Percentiles rank a stretch among this genome's conserved stretches.
Conservation (phyloP, 35 echinoderm and acorn worm species). For the Apostichopus japonicus region DNA sequence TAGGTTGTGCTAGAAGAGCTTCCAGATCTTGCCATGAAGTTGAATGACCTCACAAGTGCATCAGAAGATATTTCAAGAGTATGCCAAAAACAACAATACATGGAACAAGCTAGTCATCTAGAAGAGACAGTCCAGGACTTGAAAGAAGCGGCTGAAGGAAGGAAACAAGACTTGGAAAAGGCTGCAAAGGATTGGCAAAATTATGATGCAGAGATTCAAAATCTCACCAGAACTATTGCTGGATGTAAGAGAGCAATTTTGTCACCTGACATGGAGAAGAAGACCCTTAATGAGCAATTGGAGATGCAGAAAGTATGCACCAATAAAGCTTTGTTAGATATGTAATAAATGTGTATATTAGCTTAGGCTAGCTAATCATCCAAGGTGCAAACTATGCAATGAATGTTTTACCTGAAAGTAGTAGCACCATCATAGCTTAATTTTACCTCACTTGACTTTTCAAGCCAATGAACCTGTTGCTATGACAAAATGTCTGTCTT, state of each 20-base stretch:
- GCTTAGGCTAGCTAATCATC: background rate
- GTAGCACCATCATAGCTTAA: too few relatives aligned
- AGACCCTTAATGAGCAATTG: slow-evolving; percentile 75
- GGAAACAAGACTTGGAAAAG: slow-evolving; percentile 55
- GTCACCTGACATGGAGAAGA: slow-evolving; percentile 76
- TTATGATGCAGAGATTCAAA: slow-evolving; percentile 63
- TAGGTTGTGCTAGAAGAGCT: slow-evolving; percentile 68
- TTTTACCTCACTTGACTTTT: too few relatives aligned
- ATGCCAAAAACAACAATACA: slow-evolving; percentile 51
- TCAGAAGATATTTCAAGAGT: slow-evolving; percentile 59
- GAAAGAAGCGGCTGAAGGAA: slow-evolving; percentile 10
- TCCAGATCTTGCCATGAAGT: slow-evolving; percentile 56
- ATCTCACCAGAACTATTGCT: slow-evolving; percentile 53
- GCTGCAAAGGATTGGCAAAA: slow-evolving; percentile 64
- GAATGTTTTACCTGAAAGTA: too few relatives aligned
- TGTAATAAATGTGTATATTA: background rate
- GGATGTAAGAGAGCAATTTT: slow-evolving; percentile 70
- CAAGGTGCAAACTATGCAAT: too few relatives aligned
- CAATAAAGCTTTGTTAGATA: background rate
- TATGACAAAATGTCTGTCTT: too few relatives aligned
- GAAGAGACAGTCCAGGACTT: slow-evolving; percentile 33
- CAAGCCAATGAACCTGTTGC: too few relatives aligned
- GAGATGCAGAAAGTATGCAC: slow-evolving; percentile 71
- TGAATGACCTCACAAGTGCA: slow-evolving; percentile 47
- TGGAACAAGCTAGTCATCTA: slow-evolving; percentile 47